Percentiles rank a stretch among this genome's conserved stretches.
Evolutionary conservation across 2,113 vertebrate genomes (phyloP).

Genomic region (Notiomystis cincta): DNA sequence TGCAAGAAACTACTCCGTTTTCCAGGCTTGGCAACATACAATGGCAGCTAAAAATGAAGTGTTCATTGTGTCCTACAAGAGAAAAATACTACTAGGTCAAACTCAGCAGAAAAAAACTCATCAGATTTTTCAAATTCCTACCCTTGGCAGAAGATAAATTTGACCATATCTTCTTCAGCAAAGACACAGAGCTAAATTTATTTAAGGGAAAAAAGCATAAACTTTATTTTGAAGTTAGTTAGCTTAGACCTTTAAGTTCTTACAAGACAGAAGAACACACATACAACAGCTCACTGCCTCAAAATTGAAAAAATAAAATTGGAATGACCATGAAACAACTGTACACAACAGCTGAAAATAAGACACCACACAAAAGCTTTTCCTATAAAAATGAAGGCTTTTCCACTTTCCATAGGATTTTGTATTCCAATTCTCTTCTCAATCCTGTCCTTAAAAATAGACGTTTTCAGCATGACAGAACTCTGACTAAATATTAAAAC

Average conservation of each 20-base stretch:
- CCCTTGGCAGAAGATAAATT: background rate
- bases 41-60: background rate
- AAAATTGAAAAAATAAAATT: background rate
- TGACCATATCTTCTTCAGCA: background rate
- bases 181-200: background rate
- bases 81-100: background rate
- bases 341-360: background rate
- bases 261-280: background rate
- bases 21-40: background rate
- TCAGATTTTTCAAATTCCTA: background rate
- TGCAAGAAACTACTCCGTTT: background rate
- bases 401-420: background rate
- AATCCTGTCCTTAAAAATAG: background rate
- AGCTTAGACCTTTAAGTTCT: background rate
- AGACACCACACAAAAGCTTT: background rate
- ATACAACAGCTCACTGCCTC: background rate
- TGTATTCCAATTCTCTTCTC: background rate
- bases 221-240: background rate
- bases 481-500: background rate
- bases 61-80: background rate
- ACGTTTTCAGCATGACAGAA: background rate
- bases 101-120: background rate
- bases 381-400: background rate
- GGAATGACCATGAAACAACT: background rate
- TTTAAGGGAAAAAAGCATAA: background rate